phyloP scores from a whole-genome alignment of 2,797 vertebrate genomes.

The Pangasius sanitwongsei region DNA sequence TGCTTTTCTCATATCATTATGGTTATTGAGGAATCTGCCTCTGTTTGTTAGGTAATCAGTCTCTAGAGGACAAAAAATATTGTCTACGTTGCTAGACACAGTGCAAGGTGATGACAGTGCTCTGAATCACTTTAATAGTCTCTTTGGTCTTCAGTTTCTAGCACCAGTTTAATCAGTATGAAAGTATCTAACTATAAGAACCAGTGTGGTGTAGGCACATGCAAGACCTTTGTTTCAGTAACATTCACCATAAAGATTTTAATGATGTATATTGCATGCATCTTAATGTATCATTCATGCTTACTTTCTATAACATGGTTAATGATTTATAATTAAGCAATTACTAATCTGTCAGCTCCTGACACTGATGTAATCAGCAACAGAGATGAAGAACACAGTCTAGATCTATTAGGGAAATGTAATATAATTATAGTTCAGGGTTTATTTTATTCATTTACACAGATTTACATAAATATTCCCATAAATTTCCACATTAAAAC shows the following conservation, averaged over 20 bases:
- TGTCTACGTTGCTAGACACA: background rate
- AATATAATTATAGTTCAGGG: background rate
- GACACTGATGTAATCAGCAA: background rate
- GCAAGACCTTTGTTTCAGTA: background rate
- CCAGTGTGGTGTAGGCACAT: background rate
- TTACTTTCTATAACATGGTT: background rate
- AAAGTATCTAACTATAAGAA: background rate
- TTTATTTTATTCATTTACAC: background rate
- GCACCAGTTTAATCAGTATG: background rate
- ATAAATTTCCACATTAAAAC: background rate
- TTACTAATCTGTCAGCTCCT: background rate
- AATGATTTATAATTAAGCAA: background rate
- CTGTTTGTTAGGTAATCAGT: background rate
- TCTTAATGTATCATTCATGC: background rate
- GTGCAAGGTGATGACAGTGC: background rate
- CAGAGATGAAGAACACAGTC: background rate
- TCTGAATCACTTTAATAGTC: constrained; percentile 19
- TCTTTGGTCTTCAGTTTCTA: constrained; percentile 1
- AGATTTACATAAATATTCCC: background rate
- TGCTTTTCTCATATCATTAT: background rate
- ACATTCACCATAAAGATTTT: background rate
- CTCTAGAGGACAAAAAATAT: background rate
- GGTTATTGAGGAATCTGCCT: background rate
- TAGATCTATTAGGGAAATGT: background rate
- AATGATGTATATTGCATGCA: background rate